phyloP scores from a whole-genome alignment of 2,797 vertebrate species.

The Thalassophryne amazonica region DNA sequence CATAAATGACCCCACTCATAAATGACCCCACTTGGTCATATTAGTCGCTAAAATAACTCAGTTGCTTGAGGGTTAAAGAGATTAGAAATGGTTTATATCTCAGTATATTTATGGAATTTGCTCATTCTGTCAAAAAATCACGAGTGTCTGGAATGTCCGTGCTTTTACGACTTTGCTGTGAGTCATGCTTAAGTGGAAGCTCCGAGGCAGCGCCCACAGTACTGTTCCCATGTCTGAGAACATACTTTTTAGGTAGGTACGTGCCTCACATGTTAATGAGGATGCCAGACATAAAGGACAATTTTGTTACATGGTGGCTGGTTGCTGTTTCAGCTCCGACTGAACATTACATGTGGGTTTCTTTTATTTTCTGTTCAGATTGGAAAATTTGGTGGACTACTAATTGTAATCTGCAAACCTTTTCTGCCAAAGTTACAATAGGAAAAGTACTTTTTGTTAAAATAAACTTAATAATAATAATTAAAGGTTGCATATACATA shows the following conservation, averaged over 20 bases:
- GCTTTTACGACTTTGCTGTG: slow-evolving; percentile 35
- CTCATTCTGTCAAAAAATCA: slow-evolving; percentile 62
- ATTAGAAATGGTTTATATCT: slow-evolving; percentile 38
- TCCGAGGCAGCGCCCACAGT: slow-evolving; percentile 27
- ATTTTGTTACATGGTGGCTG: slow-evolving; percentile 60
- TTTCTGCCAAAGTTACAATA: no score
- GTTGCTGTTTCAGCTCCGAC: slow-evolving; percentile 51
- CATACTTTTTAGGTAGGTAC: slow-evolving; percentile 62
- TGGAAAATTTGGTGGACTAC: background rate
- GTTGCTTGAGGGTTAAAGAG: slow-evolving; percentile 29
- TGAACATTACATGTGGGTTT: slow-evolving; percentile 26
- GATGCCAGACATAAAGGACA: slow-evolving; percentile 72
- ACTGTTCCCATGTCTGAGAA: slow-evolving; percentile 62
- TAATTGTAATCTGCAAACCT: no score
- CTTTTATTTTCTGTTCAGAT: slow-evolving; percentile 1
- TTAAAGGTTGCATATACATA: no score
- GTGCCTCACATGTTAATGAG: slow-evolving; percentile 74
- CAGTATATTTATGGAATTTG: slow-evolving; percentile 47
- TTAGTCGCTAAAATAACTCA: no score
- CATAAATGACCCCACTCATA: no score
- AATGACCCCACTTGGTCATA: background rate
- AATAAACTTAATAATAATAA: no score
- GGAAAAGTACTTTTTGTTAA: no score
- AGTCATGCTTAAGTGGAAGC: slow-evolving; percentile 29
- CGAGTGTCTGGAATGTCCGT: background rate